A percentile compares a stretch with the other conserved stretches of the same genome.
Evolutionary conservation across 2,888 invertebrate species (phyloP).

Genomic region (Eupithecia insigniata): DNA sequence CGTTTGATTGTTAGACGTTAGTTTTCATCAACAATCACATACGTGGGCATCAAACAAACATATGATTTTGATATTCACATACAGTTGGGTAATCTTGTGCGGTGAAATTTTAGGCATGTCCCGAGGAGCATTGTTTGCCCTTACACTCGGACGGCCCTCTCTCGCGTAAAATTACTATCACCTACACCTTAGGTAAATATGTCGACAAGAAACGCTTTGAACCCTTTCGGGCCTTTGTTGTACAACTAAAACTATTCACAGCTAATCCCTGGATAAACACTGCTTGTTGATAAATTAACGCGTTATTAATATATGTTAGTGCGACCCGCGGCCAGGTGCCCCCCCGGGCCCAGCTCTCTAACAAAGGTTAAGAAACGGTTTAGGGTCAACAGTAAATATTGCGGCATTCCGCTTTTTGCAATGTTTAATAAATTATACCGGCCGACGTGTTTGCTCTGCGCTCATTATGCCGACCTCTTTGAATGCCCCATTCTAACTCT

Average conservation of each 20-base stretch:
- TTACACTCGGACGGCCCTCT: slow-evolving; percentile 78
- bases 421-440: slow-evolving; percentile 69
- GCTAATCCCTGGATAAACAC: slow-evolving; percentile 84
- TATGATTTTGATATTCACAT: slow-evolving; percentile 63
- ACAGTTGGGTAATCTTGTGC: slow-evolving; percentile 62
- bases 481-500: slow-evolving; percentile 46
- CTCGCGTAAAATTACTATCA: slow-evolving; percentile 84
- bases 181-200: slow-evolving; percentile 83
- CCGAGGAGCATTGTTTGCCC: slow-evolving; percentile 61
- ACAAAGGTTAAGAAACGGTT: slow-evolving; percentile 81
- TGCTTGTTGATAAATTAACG: slow-evolving; percentile 83
- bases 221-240: slow-evolving; percentile 83
- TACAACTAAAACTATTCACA: slow-evolving; percentile 84
- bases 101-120: slow-evolving; percentile 69
- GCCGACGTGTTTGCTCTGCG: slow-evolving; percentile 67
- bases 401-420: slow-evolving; percentile 74
- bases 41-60: slow-evolving; percentile 64
- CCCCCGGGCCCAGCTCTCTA: slow-evolving; percentile 72
- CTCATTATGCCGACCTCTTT: slow-evolving; percentile 59
- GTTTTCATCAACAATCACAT: slow-evolving; percentile 60
- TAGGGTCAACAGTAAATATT: slow-evolving; percentile 78
- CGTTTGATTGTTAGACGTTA: slow-evolving; percentile 55
- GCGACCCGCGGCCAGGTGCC: slow-evolving; percentile 81
- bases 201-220: slow-evolving; percentile 84
- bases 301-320: slow-evolving; percentile 83